Percentiles rank a stretch among this genome's conserved stretches.
phyloP scores from a whole-genome alignment of 2,797 vertebrate genomes.

The Rhabdophis nuchalis region DNA sequence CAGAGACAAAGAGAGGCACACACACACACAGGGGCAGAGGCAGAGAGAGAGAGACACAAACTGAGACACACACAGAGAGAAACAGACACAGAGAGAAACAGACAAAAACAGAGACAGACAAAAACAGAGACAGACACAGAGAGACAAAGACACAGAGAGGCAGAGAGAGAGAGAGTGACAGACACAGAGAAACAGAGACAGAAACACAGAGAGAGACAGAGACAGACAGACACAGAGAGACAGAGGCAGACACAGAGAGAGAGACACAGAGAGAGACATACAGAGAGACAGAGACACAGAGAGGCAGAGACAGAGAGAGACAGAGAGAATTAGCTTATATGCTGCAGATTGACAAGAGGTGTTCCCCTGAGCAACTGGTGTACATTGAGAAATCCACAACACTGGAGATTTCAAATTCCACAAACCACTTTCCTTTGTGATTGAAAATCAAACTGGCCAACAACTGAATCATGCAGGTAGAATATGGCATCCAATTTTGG shows the following conservation, averaged over 20 bases:
- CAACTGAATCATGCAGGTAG: neutral
- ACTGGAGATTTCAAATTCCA: neutral
- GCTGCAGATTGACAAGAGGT: neutral
- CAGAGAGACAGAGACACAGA: neutral
- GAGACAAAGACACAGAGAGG: neutral
- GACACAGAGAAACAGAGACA: neutral
- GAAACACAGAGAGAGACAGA: neutral
- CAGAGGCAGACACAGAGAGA: slow-evolving; percentile 1
- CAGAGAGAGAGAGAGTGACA: too few relatives aligned
- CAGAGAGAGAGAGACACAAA: too few relatives aligned
- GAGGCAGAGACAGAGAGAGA: neutral
- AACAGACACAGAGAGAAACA: neutral
- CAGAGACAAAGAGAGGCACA: neutral
- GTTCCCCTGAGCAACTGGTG: neutral
- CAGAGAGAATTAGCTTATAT: too few relatives aligned
- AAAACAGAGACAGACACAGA: too few relatives aligned
- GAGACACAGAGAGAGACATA: neutral
- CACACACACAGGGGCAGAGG: too few relatives aligned
- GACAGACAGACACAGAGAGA: neutral
- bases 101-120: too few relatives aligned
- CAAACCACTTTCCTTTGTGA: neutral
- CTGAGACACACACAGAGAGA: too few relatives aligned
- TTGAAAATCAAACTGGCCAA: neutral
- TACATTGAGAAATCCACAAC: neutral
- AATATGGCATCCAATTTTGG: too few relatives aligned